Evolutionary conservation across 1,140 invertebrate genomes (phyloP).

Genomic region (Stegodyphus dumicola): DNA sequence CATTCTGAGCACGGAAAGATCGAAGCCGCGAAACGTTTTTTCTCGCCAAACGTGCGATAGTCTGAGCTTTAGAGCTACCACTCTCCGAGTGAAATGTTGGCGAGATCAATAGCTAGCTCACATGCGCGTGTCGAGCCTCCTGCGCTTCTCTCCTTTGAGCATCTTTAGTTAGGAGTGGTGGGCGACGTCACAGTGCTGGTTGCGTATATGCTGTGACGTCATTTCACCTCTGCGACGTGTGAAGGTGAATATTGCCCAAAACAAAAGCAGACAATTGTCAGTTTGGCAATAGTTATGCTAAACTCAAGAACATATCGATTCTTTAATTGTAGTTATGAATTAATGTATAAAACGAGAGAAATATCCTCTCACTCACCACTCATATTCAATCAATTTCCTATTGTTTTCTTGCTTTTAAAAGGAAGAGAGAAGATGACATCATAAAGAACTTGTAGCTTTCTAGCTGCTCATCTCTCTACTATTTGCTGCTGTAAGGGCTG

Average conservation of each 20-base stretch:
- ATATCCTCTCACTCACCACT: too few species aligned
- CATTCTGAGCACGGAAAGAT: too few species aligned
- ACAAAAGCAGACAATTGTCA: background rate
- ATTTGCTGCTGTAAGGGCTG: too few species aligned
- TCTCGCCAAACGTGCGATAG: background rate
- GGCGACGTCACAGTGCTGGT: slow-evolving; percentile 27
- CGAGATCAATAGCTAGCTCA: background rate
- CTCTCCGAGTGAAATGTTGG: background rate
- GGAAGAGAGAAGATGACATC: too few species aligned
- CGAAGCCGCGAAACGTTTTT: background rate
- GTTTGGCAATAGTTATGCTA: background rate
- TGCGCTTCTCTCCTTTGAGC: slow-evolving; percentile 6
- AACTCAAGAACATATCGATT: too few species aligned
- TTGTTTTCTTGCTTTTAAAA: too few species aligned
- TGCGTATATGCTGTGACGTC: slow-evolving; percentile 22
- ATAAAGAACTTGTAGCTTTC: too few species aligned
- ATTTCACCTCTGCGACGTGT: slow-evolving; percentile 7
- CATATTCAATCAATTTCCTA: too few species aligned
- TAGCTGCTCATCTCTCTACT: too few species aligned
- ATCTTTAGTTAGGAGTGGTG: slow-evolving; percentile 23
- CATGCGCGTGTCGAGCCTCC: slow-evolving; percentile 24
- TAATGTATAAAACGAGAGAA: too few species aligned
- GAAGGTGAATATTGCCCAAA: slow-evolving; percentile 21
- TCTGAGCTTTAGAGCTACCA: background rate
- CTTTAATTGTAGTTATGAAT: too few species aligned